A percentile compares a stretch with the other conserved stretches of the same genome.
These are phyloP conservation scores for Lepidostoma basale DNA, from an alignment of 1,140 invertebrate species.

Conservation along the genomic window DNA sequence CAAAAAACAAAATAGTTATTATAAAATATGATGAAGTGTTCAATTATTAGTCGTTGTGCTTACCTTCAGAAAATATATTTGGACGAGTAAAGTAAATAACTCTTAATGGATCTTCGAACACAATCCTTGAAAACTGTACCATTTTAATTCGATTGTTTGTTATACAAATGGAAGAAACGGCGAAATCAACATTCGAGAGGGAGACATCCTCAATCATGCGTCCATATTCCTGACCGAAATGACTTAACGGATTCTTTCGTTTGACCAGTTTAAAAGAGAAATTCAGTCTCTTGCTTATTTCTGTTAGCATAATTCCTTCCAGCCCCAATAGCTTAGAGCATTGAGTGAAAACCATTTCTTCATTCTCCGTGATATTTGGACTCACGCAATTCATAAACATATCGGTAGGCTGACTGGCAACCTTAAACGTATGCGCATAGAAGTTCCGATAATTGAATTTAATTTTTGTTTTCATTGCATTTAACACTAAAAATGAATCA, in stretches of 20 bases:
- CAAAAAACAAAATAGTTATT: too few species aligned
- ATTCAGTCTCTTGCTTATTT: constrained; percentile 31
- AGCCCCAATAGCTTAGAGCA: constrained; percentile 9
- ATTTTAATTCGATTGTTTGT: constrained; percentile 10
- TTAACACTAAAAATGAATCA: neutral
- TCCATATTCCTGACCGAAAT: constrained; percentile 19
- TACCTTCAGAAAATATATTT: constrained; percentile 10
- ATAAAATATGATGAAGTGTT: too few species aligned
- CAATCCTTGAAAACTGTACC: neutral
- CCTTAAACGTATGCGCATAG: constrained; percentile 21
- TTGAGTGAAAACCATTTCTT: neutral
- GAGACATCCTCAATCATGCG: constrained; percentile 23
- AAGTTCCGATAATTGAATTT: constrained; percentile 20
- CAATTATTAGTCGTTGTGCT: too few species aligned
- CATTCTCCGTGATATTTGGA: neutral
- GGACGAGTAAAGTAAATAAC: neutral
- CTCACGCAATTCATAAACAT: constrained; percentile 22
- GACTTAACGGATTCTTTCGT: neutral
- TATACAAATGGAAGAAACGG: constrained; percentile 26
- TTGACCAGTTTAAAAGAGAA: constrained; percentile 24
- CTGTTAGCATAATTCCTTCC: constrained; percentile 23
- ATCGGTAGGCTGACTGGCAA: constrained; percentile 10
- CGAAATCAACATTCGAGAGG: constrained; percentile 29
- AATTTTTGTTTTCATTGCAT: neutral
- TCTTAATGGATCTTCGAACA: constrained; percentile 25